Percentiles rank a stretch among this genome's conserved stretches.
phyloP scores from a whole-genome alignment of 2,888 invertebrate genomes.

The Byasa hedistus region DNA sequence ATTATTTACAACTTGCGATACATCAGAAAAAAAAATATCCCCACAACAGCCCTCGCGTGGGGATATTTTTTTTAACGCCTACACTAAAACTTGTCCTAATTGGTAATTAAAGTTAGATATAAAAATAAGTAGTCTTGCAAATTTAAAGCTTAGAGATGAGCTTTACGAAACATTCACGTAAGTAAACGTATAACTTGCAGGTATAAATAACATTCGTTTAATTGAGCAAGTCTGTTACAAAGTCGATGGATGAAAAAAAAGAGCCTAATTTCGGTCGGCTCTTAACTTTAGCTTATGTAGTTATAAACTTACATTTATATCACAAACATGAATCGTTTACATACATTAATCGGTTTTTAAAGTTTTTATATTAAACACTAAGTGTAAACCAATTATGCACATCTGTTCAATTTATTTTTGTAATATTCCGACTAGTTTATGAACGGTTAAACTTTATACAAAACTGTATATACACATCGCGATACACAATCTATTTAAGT shows the following conservation, averaged over 20 bases:
- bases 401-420: conserved; percentile 11
- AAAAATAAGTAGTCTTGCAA: conserved; percentile 47
- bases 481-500: conserved; percentile 27
- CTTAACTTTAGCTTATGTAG: conserved; percentile 22
- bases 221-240: conserved; percentile 27
- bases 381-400: conserved; percentile 26
- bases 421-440: conserved; percentile 29
- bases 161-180: conserved; percentile 22
- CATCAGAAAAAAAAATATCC: conserved; percentile 1
- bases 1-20: conserved; percentile 23
- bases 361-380: conserved; percentile 14
- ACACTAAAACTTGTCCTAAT: conserved; percentile 15
- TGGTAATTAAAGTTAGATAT: conserved; percentile 22
- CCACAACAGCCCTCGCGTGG: conserved; percentile 3
- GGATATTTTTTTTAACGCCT: conserved; percentile 10
- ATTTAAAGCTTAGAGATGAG: conserved; percentile 49
- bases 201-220: conserved; percentile 26
- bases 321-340: conserved; percentile 26
- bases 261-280: conserved; percentile 1
- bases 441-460: conserved; percentile 11
- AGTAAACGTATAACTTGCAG: conserved; percentile 19
- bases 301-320: conserved; percentile 30
- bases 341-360: conserved; percentile 22
- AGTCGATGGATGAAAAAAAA: not conserved
- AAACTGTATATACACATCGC: conserved; percentile 10